phyloP scores from a whole-genome alignment of 2,113 vertebrate genomes.

The Coreoperca whiteheadi region DNA sequence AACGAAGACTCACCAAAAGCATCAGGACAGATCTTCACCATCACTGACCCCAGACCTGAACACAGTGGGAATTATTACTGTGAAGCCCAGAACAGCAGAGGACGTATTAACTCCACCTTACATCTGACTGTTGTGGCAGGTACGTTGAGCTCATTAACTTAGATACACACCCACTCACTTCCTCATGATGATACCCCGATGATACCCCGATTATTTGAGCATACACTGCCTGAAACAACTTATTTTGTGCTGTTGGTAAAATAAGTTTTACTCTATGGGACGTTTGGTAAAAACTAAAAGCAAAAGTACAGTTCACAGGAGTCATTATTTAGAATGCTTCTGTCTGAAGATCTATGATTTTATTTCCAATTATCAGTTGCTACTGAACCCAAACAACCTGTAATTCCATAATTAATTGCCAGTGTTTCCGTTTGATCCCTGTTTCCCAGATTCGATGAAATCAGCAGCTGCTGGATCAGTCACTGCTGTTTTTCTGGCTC shows the following conservation, averaged over 20 bases:
- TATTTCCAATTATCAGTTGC: not conserved
- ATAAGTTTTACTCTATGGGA: too few species aligned
- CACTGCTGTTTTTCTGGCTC: not conserved
- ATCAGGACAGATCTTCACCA: not conserved
- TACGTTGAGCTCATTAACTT: not conserved
- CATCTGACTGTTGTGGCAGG: not conserved
- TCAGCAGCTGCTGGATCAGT: slow-evolving; percentile 9
- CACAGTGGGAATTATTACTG: slow-evolving; percentile 27
- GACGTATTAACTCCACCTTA: not conserved
- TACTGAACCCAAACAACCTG: not conserved
- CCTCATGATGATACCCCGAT: too few species aligned
- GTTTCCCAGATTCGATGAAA: slow-evolving; percentile 24
- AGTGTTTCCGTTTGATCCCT: not conserved
- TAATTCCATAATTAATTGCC: not conserved
- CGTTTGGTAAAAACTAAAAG: too few species aligned
- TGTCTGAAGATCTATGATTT: not conserved
- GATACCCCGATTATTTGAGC: too few species aligned
- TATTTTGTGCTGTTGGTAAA: too few species aligned
- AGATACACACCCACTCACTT: too few species aligned
- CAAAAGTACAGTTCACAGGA: too few species aligned
- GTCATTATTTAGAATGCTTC: not conserved
- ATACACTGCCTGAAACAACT: too few species aligned
- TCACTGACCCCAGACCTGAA: not conserved
- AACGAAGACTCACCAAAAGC: not conserved
- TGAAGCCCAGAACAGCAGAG: not conserved